A percentile compares a stretch with the other conserved stretches of the same genome.
phyloP scores from a whole-genome alignment of 2,888 invertebrate species.

The Zele albiditarsus region DNA sequence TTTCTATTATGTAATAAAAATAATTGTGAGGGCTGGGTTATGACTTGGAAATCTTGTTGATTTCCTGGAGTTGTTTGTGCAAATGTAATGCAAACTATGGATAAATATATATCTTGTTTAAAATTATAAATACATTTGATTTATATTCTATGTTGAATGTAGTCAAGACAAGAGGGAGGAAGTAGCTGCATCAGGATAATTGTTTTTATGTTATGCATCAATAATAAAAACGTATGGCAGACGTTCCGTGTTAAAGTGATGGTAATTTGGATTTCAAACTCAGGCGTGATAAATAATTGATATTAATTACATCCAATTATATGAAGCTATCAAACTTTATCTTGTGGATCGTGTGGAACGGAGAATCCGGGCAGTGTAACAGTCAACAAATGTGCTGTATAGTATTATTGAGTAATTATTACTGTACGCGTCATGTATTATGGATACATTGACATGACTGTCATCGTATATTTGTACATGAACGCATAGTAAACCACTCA shows the following conservation, averaged over 20 bases:
- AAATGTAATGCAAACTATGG: not conserved
- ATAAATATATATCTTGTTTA: not conserved
- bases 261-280: not conserved
- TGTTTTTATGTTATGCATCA: not conserved
- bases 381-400: not conserved
- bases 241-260: not conserved
- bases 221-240: not conserved
- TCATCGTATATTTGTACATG: constrained; percentile 5
- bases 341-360: not conserved
- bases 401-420: constrained; percentile 11
- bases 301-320: constrained; percentile 15
- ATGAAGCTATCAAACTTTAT: not conserved
- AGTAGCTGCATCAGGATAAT: not conserved
- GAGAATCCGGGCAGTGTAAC: constrained; percentile 1
- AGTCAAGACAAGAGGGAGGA: not conserved
- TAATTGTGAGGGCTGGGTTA: constrained; percentile 3
- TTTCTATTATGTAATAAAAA: constrained; percentile 52
- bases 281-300: constrained; percentile 20
- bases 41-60: constrained; percentile 22
- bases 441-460: constrained; percentile 27
- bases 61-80: constrained; percentile 31
- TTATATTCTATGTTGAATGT: not conserved
- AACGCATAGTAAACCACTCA: not conserved
- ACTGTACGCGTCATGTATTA: constrained; percentile 8
- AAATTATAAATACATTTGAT: not conserved